Base-by-base conservation (phyloP, 2,113 vertebrate species). In the Fregetta grallaria region DNA sequence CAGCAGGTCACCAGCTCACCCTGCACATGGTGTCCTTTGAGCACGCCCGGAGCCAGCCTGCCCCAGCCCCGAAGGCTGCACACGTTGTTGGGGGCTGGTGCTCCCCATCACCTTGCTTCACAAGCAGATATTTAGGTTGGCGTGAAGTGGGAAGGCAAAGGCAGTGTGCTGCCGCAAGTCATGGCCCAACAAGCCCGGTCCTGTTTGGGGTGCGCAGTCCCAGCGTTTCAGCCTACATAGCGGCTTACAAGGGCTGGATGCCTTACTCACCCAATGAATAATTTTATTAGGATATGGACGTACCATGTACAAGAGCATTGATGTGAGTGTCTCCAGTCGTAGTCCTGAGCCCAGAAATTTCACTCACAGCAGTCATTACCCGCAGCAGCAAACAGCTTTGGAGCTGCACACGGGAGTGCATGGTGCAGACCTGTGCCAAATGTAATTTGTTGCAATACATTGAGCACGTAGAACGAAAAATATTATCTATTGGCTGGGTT, bases 401-500 rank as follows among this genome's bases (percentile, higher is more conserved):
- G 61, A 92, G 84, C 40, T 9, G 16, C 58, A 75, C 42, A 10
- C 2, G 2, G 63, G 70, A 85, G 32, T 27, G 26, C 40, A 22
- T 2, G 34, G 68, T 67, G 61, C 70, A 65, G 83, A 72, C 40
- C 73, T 85, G 40, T 68, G 86, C 73, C 86, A 82, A 65, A 92
- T 27, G 23, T 61, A 72, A 55, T 70, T 96, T 95, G 70, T 92
- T 95, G 86, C 91, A 76, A 76, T 63, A 79, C 73, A n/a, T 19
- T 34, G 76, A 70, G 67, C 70, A 76, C 38, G 45, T 20, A 70
- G 94, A 92, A 85, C 7, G 7, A 70, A 94, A 94, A 95, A 90
- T 82, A 89, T 70, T 84, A 45, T 74, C 62, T 89, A 47, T 94
- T 85, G 86, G 70, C 74, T 90, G 70, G 58, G 72, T 78, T 92